Evolutionary conservation across 2,113 vertebrate species (phyloP), one percentile per base, ranked within the genome.

Genomic region (Maccullochella peelii): DNA sequence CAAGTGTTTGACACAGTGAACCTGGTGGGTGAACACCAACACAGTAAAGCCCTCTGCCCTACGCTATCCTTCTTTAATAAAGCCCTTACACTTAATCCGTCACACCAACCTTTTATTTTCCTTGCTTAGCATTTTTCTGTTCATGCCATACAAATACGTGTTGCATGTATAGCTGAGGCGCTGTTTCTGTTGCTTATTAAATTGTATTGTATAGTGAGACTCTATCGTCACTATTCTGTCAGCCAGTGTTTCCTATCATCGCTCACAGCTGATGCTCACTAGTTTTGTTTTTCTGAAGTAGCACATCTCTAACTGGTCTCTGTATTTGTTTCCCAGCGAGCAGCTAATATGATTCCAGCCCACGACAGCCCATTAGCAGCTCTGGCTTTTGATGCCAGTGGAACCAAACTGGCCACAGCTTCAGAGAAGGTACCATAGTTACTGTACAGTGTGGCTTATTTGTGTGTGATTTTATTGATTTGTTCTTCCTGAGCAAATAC

Each of bases 1-100:
- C 98, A 99, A 83, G 98, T 99, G 89, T 99, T 99, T 77, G 98
- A 99, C 92, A 99, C 98, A 23, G 97, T 99, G 76, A 99, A 99
- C 86, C 91, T 99, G 98, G 98, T 99, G 91, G 91, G 97, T 82
- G 52, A 77, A 73, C 47, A 20, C 61, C 7, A 2, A 23, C 44
- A 50, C 25, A 47, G 33, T 5, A 5, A 42, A 7, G 30, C 27
- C 6, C 42, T 33, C 47, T 30, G 10, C 27, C 11, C 20, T 25
- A 5, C 14, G 15, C 16, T 52, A 2, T 38, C 3, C 44, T 8
- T 67, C 2, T 47, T 23, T 27, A n/a, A 16, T 15, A 16, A 70
- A 49, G 8, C 42, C 2, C 4, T 47, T 21, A 30, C 27, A 21
- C 21, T 58, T 4, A 18, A 18, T n/a, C 38, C 11, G 50, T 36